These are phyloP conservation scores for Atta texana DNA, from an alignment of 1,140 invertebrate genomes.

Conservation along the genomic window DNA sequence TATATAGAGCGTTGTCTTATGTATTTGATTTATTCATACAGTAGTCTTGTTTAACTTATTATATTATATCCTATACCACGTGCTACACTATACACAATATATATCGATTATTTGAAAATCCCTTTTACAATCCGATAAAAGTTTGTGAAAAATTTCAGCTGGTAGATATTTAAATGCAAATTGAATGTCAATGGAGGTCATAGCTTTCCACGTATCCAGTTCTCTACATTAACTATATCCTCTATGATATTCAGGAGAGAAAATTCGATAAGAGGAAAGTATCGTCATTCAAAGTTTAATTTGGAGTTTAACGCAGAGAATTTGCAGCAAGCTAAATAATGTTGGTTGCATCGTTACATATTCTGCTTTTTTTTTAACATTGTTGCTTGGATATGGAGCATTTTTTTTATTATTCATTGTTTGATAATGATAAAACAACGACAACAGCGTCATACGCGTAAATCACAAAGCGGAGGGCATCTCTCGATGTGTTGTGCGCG, in stretches of 20 bases:
- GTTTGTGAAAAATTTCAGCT: constrained; percentile 33
- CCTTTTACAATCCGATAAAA: neutral
- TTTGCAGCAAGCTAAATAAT: neutral
- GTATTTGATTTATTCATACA: too few species aligned
- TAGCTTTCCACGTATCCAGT: constrained; percentile 41
- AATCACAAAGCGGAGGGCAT: constrained; percentile 4
- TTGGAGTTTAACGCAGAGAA: constrained; percentile 8
- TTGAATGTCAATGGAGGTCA: constrained; percentile 76
- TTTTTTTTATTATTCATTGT: constrained; percentile 32
- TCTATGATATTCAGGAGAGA: constrained; percentile 30
- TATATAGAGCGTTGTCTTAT: too few species aligned
- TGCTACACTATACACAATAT: neutral
- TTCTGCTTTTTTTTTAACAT: neutral
- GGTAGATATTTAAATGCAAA: constrained; percentile 80
- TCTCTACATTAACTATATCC: constrained; percentile 38
- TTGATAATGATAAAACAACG: constrained; percentile 11
- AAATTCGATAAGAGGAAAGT: constrained; percentile 39
- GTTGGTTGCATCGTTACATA: neutral
- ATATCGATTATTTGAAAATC: constrained; percentile 38
- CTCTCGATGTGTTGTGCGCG: neutral
- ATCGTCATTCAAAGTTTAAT: constrained; percentile 38
- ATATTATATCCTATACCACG: too few species aligned
- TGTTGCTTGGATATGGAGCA: neutral
- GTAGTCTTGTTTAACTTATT: too few species aligned
- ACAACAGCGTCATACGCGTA: neutral